These are phyloP conservation scores for Zaprionus lineosus DNA, from an alignment of 2,888 invertebrate species.

Conservation along the genomic window DNA sequence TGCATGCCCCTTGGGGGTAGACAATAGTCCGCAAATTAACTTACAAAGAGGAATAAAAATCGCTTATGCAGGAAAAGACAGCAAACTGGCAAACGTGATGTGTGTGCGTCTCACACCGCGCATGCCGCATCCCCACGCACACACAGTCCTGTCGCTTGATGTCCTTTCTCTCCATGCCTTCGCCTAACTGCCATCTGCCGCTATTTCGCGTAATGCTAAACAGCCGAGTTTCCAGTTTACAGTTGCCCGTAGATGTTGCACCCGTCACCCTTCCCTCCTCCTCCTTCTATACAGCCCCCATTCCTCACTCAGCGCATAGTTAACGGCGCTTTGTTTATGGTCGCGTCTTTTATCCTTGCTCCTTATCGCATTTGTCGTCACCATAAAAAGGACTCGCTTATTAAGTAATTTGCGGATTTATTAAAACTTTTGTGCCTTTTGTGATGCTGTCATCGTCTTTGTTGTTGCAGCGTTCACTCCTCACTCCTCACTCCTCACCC, in stretches of 20 bases:
- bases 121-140: too few relatives aligned
- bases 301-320: conserved; percentile 35
- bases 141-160: not conserved
- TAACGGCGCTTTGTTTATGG: conserved; percentile 63
- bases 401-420: conserved; percentile 76
- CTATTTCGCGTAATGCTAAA: conserved; percentile 56
- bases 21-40: conserved; percentile 79
- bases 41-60: conserved; percentile 74
- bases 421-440: conserved; percentile 70
- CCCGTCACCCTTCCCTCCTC: too few relatives aligned
- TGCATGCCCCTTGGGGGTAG: too few relatives aligned
- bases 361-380: conserved; percentile 41
- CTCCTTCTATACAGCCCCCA: too few relatives aligned
- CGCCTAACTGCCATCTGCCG: conserved; percentile 60
- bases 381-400: conserved; percentile 53
- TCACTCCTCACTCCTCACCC: not conserved
- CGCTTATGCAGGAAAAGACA: conserved; percentile 61
- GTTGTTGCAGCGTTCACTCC: not conserved
- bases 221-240: conserved; percentile 31
- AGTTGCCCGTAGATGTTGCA: conserved; percentile 3
- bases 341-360: conserved; percentile 22
- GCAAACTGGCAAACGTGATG: conserved; percentile 33
- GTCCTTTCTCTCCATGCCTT: conserved; percentile 27
- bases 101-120: conserved; percentile 10
- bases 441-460: conserved; percentile 31